Conservation (phyloP, 2,113 vertebrate species). For the Sclerurus mexicanus region DNA sequence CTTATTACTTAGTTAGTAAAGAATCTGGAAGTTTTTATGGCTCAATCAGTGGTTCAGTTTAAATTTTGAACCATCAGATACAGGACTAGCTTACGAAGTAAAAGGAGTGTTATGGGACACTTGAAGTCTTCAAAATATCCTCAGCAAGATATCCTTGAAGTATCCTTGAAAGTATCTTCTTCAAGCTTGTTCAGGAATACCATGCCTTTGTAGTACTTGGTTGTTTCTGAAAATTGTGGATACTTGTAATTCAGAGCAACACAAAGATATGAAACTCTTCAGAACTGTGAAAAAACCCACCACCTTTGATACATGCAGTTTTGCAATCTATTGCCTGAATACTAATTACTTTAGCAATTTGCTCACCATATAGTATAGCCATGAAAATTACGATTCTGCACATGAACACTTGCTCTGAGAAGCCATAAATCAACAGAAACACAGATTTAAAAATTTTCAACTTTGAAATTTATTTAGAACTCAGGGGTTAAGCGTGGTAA, state of each 20-base stretch:
- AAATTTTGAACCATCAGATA: neutral
- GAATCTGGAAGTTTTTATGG: neutral
- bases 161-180: neutral
- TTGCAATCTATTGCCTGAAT: neutral
- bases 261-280: neutral
- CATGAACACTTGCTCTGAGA: neutral
- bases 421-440: conserved; percentile 47
- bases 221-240: neutral
- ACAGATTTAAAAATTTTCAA: conserved; percentile 62
- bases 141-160: neutral
- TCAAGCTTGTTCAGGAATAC: neutral
- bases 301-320: neutral
- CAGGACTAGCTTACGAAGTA: neutral
- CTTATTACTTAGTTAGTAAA: neutral
- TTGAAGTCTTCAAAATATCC: neutral
- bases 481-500: conserved; percentile 26
- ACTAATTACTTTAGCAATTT: neutral
- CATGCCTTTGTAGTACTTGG: neutral
- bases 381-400: neutral
- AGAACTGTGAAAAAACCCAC: neutral
- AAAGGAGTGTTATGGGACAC: neutral
- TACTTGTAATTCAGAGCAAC: neutral
- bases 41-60: neutral
- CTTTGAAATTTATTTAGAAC: conserved; percentile 61
- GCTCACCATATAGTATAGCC: neutral